Evolutionary conservation across 2,113 vertebrate genomes (phyloP).

Genomic region (Hemichromis elongatus): DNA sequence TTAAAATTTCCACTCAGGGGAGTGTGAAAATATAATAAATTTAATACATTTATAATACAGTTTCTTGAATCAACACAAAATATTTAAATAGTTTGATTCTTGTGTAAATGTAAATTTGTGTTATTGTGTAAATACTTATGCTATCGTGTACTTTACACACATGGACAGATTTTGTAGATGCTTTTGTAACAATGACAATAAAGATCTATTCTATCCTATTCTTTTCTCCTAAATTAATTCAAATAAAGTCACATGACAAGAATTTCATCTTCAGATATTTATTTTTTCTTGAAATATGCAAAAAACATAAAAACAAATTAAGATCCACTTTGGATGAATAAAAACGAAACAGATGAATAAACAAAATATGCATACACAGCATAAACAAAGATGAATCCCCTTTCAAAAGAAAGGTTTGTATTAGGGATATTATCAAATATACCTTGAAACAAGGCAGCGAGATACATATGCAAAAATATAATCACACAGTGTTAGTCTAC

Average conservation of each 20-base stretch:
- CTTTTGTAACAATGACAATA: too few species aligned
- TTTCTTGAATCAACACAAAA: background rate
- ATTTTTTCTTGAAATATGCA: constrained; percentile 36
- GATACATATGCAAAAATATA: background rate
- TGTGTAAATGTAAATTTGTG: too few species aligned
- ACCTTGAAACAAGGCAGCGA: constrained; percentile 60
- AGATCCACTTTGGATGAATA: constrained; percentile 57
- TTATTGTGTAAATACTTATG: too few species aligned
- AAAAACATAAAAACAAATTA: constrained; percentile 9
- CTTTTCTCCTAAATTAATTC: background rate
- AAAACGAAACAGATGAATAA: background rate
- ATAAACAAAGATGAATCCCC: constrained; percentile 37
- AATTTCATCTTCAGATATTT: constrained; percentile 4
- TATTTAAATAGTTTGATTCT: background rate
- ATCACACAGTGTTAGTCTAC: background rate
- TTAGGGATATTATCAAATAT: background rate
- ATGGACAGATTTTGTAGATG: too few species aligned
- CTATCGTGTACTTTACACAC: too few species aligned
- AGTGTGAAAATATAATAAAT: background rate
- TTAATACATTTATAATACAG: background rate
- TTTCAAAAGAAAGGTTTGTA: constrained; percentile 54
- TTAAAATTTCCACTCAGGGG: background rate
- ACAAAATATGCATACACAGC: constrained; percentile 54
- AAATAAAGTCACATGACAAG: background rate
- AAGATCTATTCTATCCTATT: too few species aligned